Percentiles rank a stretch among this genome's conserved stretches.
phyloP scores from a whole-genome alignment of 2,888 invertebrate genomes.

The Pinctada fucata region DNA sequence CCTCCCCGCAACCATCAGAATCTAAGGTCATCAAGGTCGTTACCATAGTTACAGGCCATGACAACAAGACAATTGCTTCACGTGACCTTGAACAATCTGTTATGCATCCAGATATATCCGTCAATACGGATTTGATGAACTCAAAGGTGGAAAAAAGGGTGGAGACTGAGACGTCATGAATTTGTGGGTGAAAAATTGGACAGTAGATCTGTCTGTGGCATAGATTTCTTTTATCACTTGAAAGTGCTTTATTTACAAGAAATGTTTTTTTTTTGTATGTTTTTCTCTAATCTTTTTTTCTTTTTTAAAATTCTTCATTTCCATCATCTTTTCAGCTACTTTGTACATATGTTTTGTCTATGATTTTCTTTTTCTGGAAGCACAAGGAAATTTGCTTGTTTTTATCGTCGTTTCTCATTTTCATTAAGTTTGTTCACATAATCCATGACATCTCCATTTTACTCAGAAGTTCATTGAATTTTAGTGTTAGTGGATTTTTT shows the following conservation, averaged over 20 bases:
- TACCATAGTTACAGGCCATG: slow-evolving; percentile 18
- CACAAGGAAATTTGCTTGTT: too few relatives aligned
- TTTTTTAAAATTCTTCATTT: slow-evolving; percentile 2
- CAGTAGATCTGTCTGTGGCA: too few relatives aligned
- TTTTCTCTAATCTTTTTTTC: slow-evolving; percentile 14
- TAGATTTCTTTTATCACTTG: too few relatives aligned
- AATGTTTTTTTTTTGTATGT: slow-evolving; percentile 12
- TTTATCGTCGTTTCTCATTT: too few relatives aligned
- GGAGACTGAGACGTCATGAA: slow-evolving; percentile 31
- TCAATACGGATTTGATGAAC: slow-evolving; percentile 33
- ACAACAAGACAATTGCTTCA: neutral
- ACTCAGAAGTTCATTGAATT: too few relatives aligned
- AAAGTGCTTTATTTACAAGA: slow-evolving; percentile 15
- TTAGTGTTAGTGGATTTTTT: too few relatives aligned
- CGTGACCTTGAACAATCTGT: slow-evolving; percentile 41
- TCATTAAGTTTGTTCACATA: too few relatives aligned
- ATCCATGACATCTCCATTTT: too few relatives aligned
- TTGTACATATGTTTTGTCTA: too few relatives aligned
- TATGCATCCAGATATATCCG: slow-evolving; percentile 57
- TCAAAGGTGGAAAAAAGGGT: slow-evolving; percentile 24
- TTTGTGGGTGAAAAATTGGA: neutral
- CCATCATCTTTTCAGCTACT: too few relatives aligned
- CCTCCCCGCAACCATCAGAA: neutral
- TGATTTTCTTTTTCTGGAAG: too few relatives aligned
- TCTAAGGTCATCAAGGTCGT: neutral